Evolutionary conservation across 1,140 invertebrate genomes (phyloP), one percentile per base, ranked within the genome.

Genomic region (Caenorhabditis remanei): DNA sequence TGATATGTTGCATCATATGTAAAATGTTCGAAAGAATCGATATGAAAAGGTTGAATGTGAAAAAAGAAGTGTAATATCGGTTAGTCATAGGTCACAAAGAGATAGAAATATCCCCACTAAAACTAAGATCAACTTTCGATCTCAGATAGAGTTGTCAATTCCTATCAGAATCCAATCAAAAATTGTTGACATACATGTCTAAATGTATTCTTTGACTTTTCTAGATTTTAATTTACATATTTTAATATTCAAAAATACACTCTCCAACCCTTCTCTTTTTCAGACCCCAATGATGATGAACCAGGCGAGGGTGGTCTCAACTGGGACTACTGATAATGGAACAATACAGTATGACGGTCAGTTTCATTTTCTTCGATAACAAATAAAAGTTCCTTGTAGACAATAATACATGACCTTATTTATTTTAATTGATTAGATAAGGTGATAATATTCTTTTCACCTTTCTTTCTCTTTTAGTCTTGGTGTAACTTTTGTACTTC

Each of bases 281-380:
- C 71, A 79, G 71, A 53, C 71, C 9, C 71, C 71, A 79, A 79
- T 79, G 46, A 79, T 79, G 71, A 79, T 79, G 71, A 79, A 48
- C 46, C 71, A 79, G 46, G 71, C 71, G 21, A 79, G 71, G 46
- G 71, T 79, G 43, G 46, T 79, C 46, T 79, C 71, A 48, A 79
- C 71, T 50, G 71, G 71, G n/a, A 79, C 71, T 8, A 79, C 71
- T 50, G 71, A 79, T 50, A 79, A 79, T 79, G 71, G 71, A 79
- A 79, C 71, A 41, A 79, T 79, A 79, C 71, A 24, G 46, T 79
- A 79, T 79, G 71, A 79, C 53, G 71, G 71, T 79, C 32, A 79
- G 46, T 79, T 32, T 32, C 32, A 32, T 32, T 32, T 32, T 32
- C 32, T 32, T 32, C 32, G n/a, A 48, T 40, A 7, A 11, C 32